Conservation (phyloP, 1,140 invertebrate genomes). For the Patella vulgata region DNA sequence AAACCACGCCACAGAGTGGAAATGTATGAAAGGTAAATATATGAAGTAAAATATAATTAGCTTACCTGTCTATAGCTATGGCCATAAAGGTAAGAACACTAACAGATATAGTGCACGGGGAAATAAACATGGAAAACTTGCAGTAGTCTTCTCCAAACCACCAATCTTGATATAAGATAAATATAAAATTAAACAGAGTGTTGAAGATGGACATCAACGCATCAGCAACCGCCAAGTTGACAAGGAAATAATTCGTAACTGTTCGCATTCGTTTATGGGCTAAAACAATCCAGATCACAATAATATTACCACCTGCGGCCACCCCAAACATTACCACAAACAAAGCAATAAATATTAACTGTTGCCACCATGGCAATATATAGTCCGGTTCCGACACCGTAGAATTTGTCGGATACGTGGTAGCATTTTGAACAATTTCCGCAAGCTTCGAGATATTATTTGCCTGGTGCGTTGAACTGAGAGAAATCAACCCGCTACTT, state of each 20-base stretch:
- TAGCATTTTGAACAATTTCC: too few relatives aligned
- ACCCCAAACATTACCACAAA: constrained; percentile 90
- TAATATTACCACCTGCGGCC: constrained; percentile 91
- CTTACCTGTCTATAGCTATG: constrained; percentile 94
- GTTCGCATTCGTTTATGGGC: constrained; percentile 89
- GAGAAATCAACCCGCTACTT: too few relatives aligned
- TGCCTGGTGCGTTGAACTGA: too few relatives aligned
- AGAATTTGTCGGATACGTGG: background rate
- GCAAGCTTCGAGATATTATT: too few relatives aligned
- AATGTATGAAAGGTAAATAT: too few relatives aligned
- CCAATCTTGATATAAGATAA: constrained; percentile 84
- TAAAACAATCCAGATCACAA: constrained; percentile 95
- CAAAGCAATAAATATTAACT: constrained; percentile 48
- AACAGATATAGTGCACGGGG: constrained; percentile 85
- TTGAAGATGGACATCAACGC: constrained; percentile 91
- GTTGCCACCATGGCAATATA: constrained; percentile 58
- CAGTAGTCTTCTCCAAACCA: constrained; percentile 87
- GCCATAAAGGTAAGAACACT: constrained; percentile 94
- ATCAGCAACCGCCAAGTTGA: constrained; percentile 94
- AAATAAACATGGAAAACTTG: constrained; percentile 88
- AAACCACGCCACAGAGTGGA: too few relatives aligned
- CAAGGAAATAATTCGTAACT: constrained; percentile 94
- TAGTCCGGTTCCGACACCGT: constrained; percentile 13
- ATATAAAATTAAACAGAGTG: constrained; percentile 92
- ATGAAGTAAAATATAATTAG: too few relatives aligned